Evolutionary conservation across 1,140 invertebrate genomes (phyloP), one percentile per base, ranked within the genome.

Genomic region (Adoxophyes honmai): DNA sequence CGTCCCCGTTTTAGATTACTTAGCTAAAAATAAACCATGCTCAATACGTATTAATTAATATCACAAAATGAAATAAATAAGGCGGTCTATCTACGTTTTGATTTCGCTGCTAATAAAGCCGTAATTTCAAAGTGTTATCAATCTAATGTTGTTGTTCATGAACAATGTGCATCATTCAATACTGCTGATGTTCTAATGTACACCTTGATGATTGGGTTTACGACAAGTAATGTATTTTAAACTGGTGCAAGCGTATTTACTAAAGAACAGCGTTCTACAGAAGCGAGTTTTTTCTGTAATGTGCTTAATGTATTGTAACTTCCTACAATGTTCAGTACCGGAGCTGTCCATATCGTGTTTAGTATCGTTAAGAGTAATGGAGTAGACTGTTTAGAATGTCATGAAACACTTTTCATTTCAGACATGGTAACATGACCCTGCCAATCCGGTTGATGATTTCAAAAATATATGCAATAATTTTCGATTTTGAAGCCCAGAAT

Each of bases 351-450:
- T 48, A 18, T 48, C 15, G 18, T 48, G 18, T 48, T 48, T n/a
- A 13, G n/a, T 48, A 55, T 61, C 37, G 55, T 28, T 55, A 59
- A 48, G 55, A 53, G 21, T 34, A 54, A 62, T 44, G 65, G 71
- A 70, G 66, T 74, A 74, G 64, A 68, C 64, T 66, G 60, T 51
- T 13, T 64, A 38, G 55, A 60, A 60, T 55, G 59, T 65, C 34
- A 59, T 52, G 57, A 59, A 69, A 68, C 64, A 78, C 73, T 75
- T 78, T 80, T 73, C 76, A 81, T 81, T 82, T 64, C 64, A 78
- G 75, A 82, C 77, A 62, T 71, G 51, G 39, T 36, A 44, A 42
- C 54, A 66, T 70, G 61, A 59, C 54, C 68, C 70, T 67, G 76
- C 76, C 76, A 81, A 81, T 81, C 67, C 15, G 52, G 56, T 48